These are phyloP conservation scores for Rotaria sp. DNA, from an alignment of 2,888 invertebrate genomes.

Conservation along the genomic window DNA sequence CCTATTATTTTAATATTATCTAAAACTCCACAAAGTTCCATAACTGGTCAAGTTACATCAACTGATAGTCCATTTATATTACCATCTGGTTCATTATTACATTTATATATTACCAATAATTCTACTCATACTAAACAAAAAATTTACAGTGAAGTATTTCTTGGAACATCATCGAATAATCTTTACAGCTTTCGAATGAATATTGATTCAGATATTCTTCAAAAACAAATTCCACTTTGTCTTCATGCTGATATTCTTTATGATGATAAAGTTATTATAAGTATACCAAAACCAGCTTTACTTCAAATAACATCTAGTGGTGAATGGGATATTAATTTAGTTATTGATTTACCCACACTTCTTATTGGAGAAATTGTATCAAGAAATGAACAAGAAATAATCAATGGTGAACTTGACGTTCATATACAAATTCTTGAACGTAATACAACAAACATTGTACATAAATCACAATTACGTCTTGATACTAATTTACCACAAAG, in stretches of 20 bases:
- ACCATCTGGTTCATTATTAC: background rate
- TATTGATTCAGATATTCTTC: background rate
- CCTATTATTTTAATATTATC: background rate
- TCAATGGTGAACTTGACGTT: background rate
- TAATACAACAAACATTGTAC: background rate
- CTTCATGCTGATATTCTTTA: background rate
- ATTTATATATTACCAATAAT: background rate
- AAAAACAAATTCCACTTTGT: background rate
- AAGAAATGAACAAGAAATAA: background rate
- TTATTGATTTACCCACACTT: slow-evolving; percentile 5
- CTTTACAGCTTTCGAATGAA: background rate
- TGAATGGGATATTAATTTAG: slow-evolving; percentile 7
- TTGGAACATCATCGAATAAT: background rate
- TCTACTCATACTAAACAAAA: too few species aligned
- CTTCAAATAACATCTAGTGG: background rate
- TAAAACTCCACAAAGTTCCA: background rate
- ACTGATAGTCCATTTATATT: background rate
- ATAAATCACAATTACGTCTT: background rate
- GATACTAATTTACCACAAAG: background rate
- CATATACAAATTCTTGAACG: background rate
- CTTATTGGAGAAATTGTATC: background rate
- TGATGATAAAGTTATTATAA: background rate
- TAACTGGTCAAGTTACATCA: background rate
- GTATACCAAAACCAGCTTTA: background rate
- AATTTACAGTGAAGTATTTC: background rate